Evolutionary conservation across 2,113 vertebrate species (phyloP), one percentile per base, ranked within the genome.

Genomic region (Corydoras sp.): DNA sequence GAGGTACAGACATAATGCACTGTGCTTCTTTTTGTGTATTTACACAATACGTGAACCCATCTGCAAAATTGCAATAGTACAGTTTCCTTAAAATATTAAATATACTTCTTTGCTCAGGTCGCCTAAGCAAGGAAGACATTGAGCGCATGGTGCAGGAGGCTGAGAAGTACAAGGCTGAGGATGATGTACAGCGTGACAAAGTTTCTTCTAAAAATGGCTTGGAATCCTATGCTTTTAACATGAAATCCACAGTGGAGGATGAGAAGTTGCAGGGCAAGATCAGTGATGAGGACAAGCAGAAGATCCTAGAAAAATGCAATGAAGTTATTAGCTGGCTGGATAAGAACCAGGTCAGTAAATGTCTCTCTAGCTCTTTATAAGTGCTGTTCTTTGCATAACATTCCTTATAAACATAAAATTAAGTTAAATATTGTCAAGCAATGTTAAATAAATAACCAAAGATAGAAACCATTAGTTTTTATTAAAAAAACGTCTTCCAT

Each of bases 101-200:
- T 1, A 2, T 15, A n/a, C 14, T 32, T 4, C 70, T 9, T 2
- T 10, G 49, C 64, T 55, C 59, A 96, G 95, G 95, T 60, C 94
- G 93, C 0, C 87, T 98, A 50, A 95, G 92, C 79, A 98, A 98
- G 85, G 95, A 97, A 14, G 95, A 97, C 79, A 98, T 98, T 51
- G 95, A 96, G 29, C 89, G 93, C 8, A 96, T 97, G 95, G 95
- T 97, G 3, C 92, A 95, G 73, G 95, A 98, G 68, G 95, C 95
- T 0, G 95, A 98, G 79, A 92, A 92, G 12, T 98, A 98, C 86
- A 98, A 97, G 79, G 87, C 88, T 14, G 95, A 98, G 62, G 95
- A 98, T 65, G 95, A 98, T 50, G 92, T 93, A 50, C 95, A 98
- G 79, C 89, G 95, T 51, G 94, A 97, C 59, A 97, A 95, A 55